phyloP scores from a whole-genome alignment of 1,140 invertebrate species.

The Drosophila pachea region DNA sequence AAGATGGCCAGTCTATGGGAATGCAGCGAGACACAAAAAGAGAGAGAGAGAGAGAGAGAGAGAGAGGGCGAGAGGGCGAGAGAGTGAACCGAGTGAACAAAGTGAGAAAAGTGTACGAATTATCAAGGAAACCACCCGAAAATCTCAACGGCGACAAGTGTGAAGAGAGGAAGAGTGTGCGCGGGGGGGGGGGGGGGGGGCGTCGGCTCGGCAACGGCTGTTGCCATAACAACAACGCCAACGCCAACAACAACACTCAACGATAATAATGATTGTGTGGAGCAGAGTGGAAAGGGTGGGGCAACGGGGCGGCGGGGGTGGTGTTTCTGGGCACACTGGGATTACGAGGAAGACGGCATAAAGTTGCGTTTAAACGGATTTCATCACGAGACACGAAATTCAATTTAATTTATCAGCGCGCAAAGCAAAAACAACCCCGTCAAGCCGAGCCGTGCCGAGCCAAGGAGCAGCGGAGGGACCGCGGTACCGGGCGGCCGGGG shows the following conservation, averaged over 20 bases:
- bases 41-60: not conserved
- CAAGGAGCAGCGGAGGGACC: not conserved
- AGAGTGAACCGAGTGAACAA: not conserved
- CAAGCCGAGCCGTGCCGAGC: not conserved
- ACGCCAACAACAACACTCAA: slow-evolving; percentile 31
- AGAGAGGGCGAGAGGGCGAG: not conserved
- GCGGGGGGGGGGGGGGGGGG: slow-evolving; percentile 1
- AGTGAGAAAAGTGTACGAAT: slow-evolving; percentile 6
- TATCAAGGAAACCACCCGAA: slow-evolving; percentile 49
- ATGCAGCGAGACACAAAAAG: slow-evolving; percentile 8
- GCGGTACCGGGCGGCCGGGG: no score
- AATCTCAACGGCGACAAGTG: slow-evolving; percentile 23
- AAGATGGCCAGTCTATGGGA: slow-evolving; percentile 24
- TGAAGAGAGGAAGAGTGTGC: not conserved
- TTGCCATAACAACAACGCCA: slow-evolving; percentile 51
- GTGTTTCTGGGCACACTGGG: slow-evolving; percentile 18
- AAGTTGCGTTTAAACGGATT: slow-evolving; percentile 74
- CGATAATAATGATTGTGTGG: slow-evolving; percentile 27
- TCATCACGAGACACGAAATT: slow-evolving; percentile 59
- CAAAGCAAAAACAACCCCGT: slow-evolving; percentile 33
- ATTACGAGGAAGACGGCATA: not conserved
- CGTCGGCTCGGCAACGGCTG: slow-evolving; percentile 13
- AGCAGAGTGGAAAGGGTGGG: not conserved
- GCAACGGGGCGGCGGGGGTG: slow-evolving; percentile 1
- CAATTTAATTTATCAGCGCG: slow-evolving; percentile 68